Evolutionary conservation across 30 jellyfish, hydroid and myxozoan genomes (phyloP).

Genomic region (Pseudorhiza aurosa): DNA sequence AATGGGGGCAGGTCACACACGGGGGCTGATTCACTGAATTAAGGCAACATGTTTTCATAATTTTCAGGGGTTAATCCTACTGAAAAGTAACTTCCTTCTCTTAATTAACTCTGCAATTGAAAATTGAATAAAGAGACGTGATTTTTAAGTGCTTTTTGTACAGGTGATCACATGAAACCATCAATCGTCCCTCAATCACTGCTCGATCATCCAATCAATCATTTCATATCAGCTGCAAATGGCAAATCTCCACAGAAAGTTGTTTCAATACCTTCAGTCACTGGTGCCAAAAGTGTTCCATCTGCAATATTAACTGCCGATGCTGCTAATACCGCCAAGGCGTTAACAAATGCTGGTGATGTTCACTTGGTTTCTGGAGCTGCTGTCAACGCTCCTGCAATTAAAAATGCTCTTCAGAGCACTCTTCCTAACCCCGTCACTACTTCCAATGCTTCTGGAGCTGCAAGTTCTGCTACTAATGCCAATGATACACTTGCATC

Average conservation of each 20-base stretch:
- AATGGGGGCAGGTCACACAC: no score
- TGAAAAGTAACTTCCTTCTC: no score
- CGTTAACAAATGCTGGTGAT: not conserved
- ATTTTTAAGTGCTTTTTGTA: not conserved
- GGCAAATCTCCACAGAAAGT: not conserved
- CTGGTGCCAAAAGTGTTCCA: conserved; percentile 31
- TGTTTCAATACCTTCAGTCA: conserved; percentile 21
- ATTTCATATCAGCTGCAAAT: not conserved
- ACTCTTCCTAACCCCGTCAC: not conserved
- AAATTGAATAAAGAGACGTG: no score
- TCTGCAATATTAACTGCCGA: conserved; percentile 27
- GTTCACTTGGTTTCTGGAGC: not conserved
- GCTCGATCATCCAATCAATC: conserved; percentile 24
- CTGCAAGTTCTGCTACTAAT: not conserved
- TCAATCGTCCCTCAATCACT: conserved; percentile 16
- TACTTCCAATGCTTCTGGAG: conserved; percentile 1
- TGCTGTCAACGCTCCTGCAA: conserved; percentile 3
- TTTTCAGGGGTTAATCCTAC: no score
- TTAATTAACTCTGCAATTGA: no score
- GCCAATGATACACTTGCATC: not conserved
- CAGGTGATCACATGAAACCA: conserved; percentile 41
- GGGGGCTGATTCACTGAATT: no score
- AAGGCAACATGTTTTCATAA: no score
- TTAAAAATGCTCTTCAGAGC: not conserved
- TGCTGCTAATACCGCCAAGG: conserved; percentile 36